Conservation (phyloP, 35 echinoderm and acorn worm genomes). For the Apostichopus californicus region DNA sequence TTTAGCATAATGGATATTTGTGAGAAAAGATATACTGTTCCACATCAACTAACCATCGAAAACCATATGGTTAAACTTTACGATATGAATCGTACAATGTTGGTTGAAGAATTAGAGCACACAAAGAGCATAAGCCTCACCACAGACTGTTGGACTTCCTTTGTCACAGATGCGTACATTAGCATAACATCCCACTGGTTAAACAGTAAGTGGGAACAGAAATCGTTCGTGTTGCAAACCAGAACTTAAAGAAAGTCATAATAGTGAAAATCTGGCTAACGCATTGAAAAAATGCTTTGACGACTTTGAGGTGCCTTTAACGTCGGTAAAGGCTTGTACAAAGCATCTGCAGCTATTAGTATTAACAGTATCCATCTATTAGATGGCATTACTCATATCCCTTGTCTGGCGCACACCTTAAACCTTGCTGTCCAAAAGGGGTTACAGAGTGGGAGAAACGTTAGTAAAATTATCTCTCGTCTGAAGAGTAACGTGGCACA, state of each 20-base stretch:
- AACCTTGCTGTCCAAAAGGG: slow-evolving; percentile 2
- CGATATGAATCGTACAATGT: background rate
- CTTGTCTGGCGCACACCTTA: slow-evolving; percentile 9
- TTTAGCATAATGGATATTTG: slow-evolving; percentile 21
- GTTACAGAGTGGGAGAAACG: slow-evolving; percentile 3
- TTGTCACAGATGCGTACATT: slow-evolving; percentile 11
- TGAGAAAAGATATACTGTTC: slow-evolving; percentile 19
- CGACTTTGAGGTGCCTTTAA: slow-evolving; percentile 1
- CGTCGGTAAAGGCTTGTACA: slow-evolving; percentile 27
- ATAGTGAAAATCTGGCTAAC: background rate
- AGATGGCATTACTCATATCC: background rate
- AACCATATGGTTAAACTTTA: background rate
- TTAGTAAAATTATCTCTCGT: slow-evolving; percentile 14
- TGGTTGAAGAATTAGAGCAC: background rate
- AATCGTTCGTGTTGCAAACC: slow-evolving; percentile 14
- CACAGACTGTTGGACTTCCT: background rate
- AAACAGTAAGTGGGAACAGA: slow-evolving; percentile 25
- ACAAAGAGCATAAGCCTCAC: background rate
- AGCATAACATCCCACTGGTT: slow-evolving; percentile 1
- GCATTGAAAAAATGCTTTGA: slow-evolving; percentile 29
- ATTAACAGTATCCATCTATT: slow-evolving; percentile 4
- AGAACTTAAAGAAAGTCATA: background rate
- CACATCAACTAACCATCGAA: background rate
- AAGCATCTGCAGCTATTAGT: slow-evolving; percentile 4
- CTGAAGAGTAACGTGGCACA: background rate